Conservation (phyloP, 2,113 vertebrate species). For the Pao palembangensis region DNA sequence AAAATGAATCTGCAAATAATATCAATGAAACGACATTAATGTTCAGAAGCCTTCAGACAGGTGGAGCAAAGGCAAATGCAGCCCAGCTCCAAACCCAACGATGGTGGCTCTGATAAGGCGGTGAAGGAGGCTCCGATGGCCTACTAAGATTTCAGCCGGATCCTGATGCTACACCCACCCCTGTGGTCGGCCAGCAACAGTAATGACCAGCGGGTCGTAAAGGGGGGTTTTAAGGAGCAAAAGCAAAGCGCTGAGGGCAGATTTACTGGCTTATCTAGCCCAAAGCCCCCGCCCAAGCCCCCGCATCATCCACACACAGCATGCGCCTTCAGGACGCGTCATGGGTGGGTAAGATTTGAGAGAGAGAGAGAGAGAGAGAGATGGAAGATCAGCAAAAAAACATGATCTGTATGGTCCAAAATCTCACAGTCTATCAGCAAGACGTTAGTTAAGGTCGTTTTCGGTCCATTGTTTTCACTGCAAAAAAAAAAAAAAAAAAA, state of each 20-base stretch:
- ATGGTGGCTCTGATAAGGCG: slow-evolving; percentile 48
- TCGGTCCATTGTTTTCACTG: slow-evolving; percentile 27
- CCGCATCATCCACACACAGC: slow-evolving; percentile 45
- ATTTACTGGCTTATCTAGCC: slow-evolving; percentile 59
- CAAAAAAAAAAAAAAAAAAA: too few relatives aligned
- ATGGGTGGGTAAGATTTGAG: slow-evolving; percentile 44
- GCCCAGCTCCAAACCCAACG: slow-evolving; percentile 28
- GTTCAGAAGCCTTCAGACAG: slow-evolving; percentile 7
- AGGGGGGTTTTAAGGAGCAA: slow-evolving; percentile 34
- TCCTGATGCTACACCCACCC: slow-evolving; percentile 17
- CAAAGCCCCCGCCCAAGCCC: slow-evolving; percentile 56
- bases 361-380: not conserved
- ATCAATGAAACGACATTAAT: slow-evolving; percentile 32
- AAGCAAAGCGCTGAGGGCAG: slow-evolving; percentile 48
- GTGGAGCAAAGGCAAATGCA: slow-evolving; percentile 16
- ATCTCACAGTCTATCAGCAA: not conserved
- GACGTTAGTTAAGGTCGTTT: not conserved
- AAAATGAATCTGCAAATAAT: slow-evolving; percentile 54
- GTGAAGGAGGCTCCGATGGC: slow-evolving; percentile 39
- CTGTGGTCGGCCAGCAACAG: slow-evolving; percentile 21
- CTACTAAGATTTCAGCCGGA: slow-evolving; percentile 38
- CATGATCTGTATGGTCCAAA: not conserved
- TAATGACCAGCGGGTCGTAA: slow-evolving; percentile 34
- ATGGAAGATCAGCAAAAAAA: not conserved
- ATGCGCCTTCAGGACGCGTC: slow-evolving; percentile 39